Evolutionary conservation across 2,888 invertebrate species (phyloP), one percentile per base, ranked within the genome.

Genomic region (Trachelus iudaicus): DNA sequence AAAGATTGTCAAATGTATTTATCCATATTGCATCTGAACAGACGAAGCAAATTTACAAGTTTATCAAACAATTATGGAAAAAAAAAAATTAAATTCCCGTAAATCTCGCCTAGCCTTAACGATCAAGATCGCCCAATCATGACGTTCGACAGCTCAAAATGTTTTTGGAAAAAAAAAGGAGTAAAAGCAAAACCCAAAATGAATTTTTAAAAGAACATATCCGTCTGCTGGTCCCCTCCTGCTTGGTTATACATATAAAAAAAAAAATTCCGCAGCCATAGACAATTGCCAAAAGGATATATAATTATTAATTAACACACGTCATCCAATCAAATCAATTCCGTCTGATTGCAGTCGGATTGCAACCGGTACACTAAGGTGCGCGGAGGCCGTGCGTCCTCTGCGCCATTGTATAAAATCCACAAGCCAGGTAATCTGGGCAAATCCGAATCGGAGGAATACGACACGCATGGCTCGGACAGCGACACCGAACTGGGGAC

Each of bases 391-490:
- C 90, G 91, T 90, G 90, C 91, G 88, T 90, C 91, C 90, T 91
- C 91, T 88, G 91, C 89, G 87, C 90, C 90, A 85, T 89, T 91
- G 89, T 91, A 91, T 89, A 91, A 91, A 91, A 88, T 89, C 88
- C 91, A 91, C 90, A 91, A 97, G 94, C 96, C 96, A 93, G 97
- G 97, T 95, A 97, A 97, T 95, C 95, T 97, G 95, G 97, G 97
- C 93, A 97, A 97, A 92, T 97, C 97, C 94, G 97, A 97, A 95
- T 97, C 97, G 93, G 97, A 97, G 95, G 97, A 97, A 94, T 97
- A 97, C 94, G 97, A 97, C 94, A 95, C 95, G 89, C 93, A 95
- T 90, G 95, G 95, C 89, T 95, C 95, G 92, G 95, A 95, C 92
- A 97, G 97, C 92, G 97, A 97, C 92, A 93, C 93, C 90, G 94